Conservation (phyloP, 2,888 invertebrate species). For the Acronicta leporina region DNA sequence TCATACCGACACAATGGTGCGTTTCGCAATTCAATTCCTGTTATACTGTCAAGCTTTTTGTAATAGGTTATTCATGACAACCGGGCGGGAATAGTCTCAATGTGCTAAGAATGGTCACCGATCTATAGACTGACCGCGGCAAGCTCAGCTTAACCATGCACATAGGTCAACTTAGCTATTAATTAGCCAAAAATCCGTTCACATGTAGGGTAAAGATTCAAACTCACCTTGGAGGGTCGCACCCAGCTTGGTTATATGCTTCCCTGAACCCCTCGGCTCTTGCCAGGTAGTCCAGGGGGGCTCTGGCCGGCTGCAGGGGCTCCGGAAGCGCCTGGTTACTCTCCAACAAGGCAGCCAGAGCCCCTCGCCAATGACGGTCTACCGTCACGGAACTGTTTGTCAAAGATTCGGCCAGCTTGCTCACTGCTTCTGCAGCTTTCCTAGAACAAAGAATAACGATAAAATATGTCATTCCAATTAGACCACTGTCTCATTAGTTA, state of each 20-base stretch:
- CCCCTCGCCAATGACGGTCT: conserved; percentile 83
- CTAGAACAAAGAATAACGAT: conserved; percentile 52
- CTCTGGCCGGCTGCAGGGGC: conserved; percentile 88
- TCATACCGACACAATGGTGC: too few species aligned
- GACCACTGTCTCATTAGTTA: too few species aligned
- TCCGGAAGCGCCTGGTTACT: conserved; percentile 86
- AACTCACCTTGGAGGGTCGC: conserved; percentile 90
- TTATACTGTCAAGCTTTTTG: too few species aligned
- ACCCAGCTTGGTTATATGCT: conserved; percentile 91
- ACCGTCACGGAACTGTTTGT: conserved; percentile 60
- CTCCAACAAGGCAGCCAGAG: conserved; percentile 90
- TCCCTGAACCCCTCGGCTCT: conserved; percentile 90
- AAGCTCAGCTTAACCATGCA: too few species aligned
- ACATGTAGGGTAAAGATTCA: neutral
- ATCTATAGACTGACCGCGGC: too few species aligned
- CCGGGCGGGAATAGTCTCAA: too few species aligned
- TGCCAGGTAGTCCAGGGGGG: conserved; percentile 91
- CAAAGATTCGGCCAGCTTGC: conserved; percentile 59
- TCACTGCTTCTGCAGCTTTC: conserved; percentile 76
- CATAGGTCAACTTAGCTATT: too few species aligned
- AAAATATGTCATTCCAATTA: too few species aligned
- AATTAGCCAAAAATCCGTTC: too few species aligned
- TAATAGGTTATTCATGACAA: too few species aligned
- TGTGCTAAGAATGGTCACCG: too few species aligned
- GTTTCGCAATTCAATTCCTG: too few species aligned